phyloP scores from a whole-genome alignment of 1,140 invertebrate species.

The Scaptomyza pallida region DNA sequence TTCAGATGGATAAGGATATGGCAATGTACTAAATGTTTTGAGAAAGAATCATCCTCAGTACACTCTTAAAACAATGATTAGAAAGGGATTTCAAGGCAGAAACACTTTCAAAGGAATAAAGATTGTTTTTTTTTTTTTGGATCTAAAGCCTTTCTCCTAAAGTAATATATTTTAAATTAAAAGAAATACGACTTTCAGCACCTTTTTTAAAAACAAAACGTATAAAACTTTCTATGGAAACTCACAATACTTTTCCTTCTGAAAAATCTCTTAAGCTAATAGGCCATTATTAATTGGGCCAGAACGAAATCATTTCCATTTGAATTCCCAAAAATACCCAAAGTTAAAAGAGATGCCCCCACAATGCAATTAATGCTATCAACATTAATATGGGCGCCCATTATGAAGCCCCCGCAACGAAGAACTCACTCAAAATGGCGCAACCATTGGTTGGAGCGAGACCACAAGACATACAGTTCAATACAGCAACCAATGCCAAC shows the following conservation, averaged over 20 bases:
- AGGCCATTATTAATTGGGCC: constrained; percentile 47
- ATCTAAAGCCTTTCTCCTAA: no score
- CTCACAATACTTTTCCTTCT: no score
- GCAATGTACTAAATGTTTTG: not conserved
- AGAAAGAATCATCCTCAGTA: not conserved
- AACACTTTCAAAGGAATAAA: no score
- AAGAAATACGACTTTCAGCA: not conserved
- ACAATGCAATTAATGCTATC: constrained; percentile 53
- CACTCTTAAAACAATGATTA: not conserved
- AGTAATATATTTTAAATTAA: no score
- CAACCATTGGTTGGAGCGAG: constrained; percentile 36
- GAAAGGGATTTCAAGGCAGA: no score
- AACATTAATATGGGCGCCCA: constrained; percentile 60
- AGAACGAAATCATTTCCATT: constrained; percentile 55
- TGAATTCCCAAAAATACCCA: constrained; percentile 41
- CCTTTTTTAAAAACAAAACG: not conserved
- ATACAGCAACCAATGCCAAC: constrained; percentile 55
- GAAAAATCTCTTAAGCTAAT: constrained; percentile 29
- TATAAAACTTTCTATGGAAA: not conserved
- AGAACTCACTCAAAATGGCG: constrained; percentile 63
- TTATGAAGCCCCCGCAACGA: constrained; percentile 35
- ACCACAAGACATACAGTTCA: constrained; percentile 24
- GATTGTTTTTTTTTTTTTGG: no score
- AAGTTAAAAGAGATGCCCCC: constrained; percentile 58
- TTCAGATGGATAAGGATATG: not conserved